Evolutionary conservation across 2,113 vertebrate species (phyloP), one percentile per base, ranked within the genome.

Genomic region (Hippolais icterina): DNA sequence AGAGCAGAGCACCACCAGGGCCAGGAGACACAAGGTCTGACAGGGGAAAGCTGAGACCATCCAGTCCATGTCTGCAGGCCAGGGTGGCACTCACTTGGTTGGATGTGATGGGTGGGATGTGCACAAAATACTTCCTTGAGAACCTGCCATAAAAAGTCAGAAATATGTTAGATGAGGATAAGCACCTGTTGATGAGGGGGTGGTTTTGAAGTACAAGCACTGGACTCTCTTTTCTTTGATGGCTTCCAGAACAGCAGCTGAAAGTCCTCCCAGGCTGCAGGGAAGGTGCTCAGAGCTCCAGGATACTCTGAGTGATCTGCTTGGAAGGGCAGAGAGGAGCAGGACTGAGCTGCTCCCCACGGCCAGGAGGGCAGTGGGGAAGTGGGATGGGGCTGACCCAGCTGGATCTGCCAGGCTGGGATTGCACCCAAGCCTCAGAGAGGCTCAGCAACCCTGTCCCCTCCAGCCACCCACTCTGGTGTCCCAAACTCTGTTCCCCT

Each of bases 51-150:
- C 7, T 21, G 29, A 61, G 35, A 50, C 22, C 16, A 52, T 24
- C 46, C 33, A 69, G 14, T 14, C n/a, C 28, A 8, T 9, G 31
- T 44, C 50, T 70, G 44, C 50, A 53, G 60, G 46, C 41, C 39
- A 60, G 44, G 44, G 29, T 69, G 33, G 35, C 33, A 74, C 29
- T 21, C 15, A 6, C 12, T 54, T 27, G 21, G 21, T 29, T 1
- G 0, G 46, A 69, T 0, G 0, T 22, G 12, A n/a, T 63, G 42
- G 11, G 24, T n/a, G n/a, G 12, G 21, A 27, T 1, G 3, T 17
- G 27, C 35, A 35, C 2, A 2, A 70, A 90, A 24, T 6, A 61
- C 8, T 50, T 66, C 22, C n/a, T 44, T 47, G 42, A 85, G n/a
- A 90, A 57, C 11, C 17, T 92, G 41, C 12, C 44, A 56, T 12